Evolutionary conservation across 2,113 vertebrate genomes (phyloP), one percentile per base, ranked within the genome.

Genomic region (Rhinolophus sinicus): DNA sequence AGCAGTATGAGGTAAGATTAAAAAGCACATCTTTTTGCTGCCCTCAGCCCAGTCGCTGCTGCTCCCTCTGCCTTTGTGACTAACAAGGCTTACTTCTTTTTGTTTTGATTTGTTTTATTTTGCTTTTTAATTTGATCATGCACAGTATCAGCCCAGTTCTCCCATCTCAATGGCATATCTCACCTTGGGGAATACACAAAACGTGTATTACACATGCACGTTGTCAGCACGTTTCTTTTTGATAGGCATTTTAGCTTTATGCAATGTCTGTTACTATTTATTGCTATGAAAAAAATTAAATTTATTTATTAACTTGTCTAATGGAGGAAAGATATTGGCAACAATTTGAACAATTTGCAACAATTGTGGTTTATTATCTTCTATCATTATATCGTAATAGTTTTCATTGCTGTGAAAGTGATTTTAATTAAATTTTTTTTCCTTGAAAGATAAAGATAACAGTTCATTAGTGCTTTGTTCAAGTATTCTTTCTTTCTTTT

Each of bases 1-100:
- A 93, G 35, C 80, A 93, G 50, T 73, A 95, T 69, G 50, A 98
- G 4, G 64, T 44, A 95, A 96, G 82, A 98, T 85, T 94, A 97
- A 97, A 98, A 98, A 94, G 85, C 73, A 58, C 47, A 94, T 86
- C 2, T 94, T 89, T 75, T 58, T 54, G 24, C 8, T 0, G 4
- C 22, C 16, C 9, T 0, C 3, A 75, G 56, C 40, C 56, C 50
- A 77, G 30, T 22, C 24, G 18, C 58, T 96, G n/a, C 56, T 96
- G 75, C 62, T 97, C 92, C 89, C 84, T 75, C 54, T 86, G 60
- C 33, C 38, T 97, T 92, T 90, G 33, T 90, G 73, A 44, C 21
- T 90, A 94, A 83, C 3, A 67, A 69, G 0, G n/a, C 60, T 96
- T 80, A 22, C 1, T 47, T 38, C 77, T 84, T 95, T 44, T 5